Conservation (phyloP, 2,888 invertebrate genomes). For the Empis stercorea region DNA sequence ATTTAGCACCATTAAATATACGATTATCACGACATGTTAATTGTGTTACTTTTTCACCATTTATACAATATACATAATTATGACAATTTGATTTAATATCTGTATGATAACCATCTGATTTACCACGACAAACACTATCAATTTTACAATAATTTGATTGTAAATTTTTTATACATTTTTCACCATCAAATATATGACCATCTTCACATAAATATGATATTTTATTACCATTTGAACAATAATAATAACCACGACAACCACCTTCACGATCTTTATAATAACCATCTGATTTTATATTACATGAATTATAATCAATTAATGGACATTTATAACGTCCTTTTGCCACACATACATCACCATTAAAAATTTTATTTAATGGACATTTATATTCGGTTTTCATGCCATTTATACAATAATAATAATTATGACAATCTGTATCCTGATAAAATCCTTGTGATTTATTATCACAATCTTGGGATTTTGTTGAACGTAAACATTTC, state of each 20-base stretch:
- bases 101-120: constrained; percentile 44
- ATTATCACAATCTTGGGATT: constrained; percentile 20
- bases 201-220: constrained; percentile 44
- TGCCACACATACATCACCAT: constrained; percentile 44
- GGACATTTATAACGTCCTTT: constrained; percentile 37
- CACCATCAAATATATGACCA: constrained; percentile 42
- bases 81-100: constrained; percentile 43
- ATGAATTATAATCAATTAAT: constrained; percentile 39
- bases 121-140: constrained; percentile 34
- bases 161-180: constrained; percentile 18
- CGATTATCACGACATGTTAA: constrained; percentile 43
- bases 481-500: constrained; percentile 17
- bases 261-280: constrained; percentile 38
- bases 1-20: constrained; percentile 45
- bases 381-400: constrained; percentile 40
- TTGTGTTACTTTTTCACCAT: constrained; percentile 42
- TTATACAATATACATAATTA: constrained; percentile 47
- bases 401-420: constrained; percentile 45
- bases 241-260: constrained; percentile 47
- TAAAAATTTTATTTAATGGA: constrained; percentile 39
- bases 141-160: constrained; percentile 8
- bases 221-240: constrained; percentile 42
- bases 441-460: constrained; percentile 33
- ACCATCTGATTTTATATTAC: constrained; percentile 41
- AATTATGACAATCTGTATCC: constrained; percentile 40